Percentiles rank a stretch among this genome's conserved stretches.
These are phyloP conservation scores for Chelonoidis abingdonii DNA, from an alignment of 2,113 vertebrate genomes.

Conservation along the genomic window DNA sequence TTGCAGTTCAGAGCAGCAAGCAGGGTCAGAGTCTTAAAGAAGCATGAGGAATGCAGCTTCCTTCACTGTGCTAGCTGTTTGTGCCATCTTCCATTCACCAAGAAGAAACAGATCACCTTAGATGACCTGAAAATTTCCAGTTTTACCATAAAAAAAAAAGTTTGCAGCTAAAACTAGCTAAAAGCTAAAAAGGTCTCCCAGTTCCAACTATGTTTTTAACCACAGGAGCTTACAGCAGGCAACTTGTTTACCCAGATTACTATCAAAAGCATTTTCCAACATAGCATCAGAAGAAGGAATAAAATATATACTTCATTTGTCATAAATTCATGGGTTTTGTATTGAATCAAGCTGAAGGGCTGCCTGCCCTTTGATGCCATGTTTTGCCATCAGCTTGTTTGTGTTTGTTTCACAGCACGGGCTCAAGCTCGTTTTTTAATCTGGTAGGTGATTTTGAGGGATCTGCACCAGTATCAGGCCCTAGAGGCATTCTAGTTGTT, in stretches of 20 bases:
- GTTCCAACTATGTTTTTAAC: neutral
- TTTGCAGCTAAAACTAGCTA: neutral
- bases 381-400: conserved; percentile 61
- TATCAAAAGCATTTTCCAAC: conserved; percentile 37
- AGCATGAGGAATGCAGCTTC: neutral
- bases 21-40: neutral
- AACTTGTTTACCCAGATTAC: conserved; percentile 41
- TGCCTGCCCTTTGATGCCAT: conserved; percentile 66
- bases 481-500: neutral
- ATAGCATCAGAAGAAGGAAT: conserved; percentile 37
- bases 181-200: conserved; percentile 2
- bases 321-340: conserved; percentile 53
- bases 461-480: neutral
- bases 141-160: conserved; percentile 3
- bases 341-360: conserved; percentile 53
- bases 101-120: neutral
- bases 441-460: conserved; percentile 47
- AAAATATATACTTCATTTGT: neutral
- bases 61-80: neutral
- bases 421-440: conserved; percentile 45
- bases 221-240: conserved; percentile 38
- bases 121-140: neutral
- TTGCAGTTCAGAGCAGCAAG: neutral
- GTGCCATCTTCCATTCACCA: neutral
- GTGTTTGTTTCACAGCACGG: conserved; percentile 59